Base-by-base conservation (phyloP, 2,797 vertebrate species). In the Chaetodon trifasciatus region DNA sequence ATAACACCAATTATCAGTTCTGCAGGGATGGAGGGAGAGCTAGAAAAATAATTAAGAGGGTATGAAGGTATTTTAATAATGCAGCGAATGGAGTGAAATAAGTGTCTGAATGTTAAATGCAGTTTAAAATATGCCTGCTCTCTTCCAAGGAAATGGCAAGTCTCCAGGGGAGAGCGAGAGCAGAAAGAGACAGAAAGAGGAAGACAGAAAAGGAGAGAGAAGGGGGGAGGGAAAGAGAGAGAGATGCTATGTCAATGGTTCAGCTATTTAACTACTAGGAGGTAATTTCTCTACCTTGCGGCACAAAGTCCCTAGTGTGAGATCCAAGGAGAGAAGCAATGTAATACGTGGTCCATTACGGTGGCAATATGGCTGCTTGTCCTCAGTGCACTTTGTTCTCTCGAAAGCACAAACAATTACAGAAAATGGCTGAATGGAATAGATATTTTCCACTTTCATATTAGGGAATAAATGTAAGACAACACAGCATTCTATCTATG, bases 1-100 rank as follows among this genome's bases (percentile, higher is more conserved):
- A 95, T 94, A 95, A 94, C 85, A 80, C 81, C 89, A 95, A 94
- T 95, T 94, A 94, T 93, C 88, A 87, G 88, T 91, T 88, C 85
- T 89, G 89, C 89, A 62, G 89, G 90, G 87, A 93, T 68, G 69
- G 46, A 74, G 68, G 68, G 68, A 50, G 68, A 78, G 90, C 82
- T 81, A 68, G 78, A 76, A 73, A 92, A 93, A 92, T 93, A 93
- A 93, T 93, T 93, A 92, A 89, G 79, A 80, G 72, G 71, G 66
- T 88, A 85, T 91, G 80, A 90, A 91, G 86, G 86, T 84, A 86
- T 94, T 93, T 94, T 90, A 95, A 93, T 92, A 93, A 93, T 84
- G 86, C 84, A 91, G 62, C 19, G 56, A 83, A 86, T 15, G 35
- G 79, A 88, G 84, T 75, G 74, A 88, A 93, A 90, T 88, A 93